These are phyloP conservation scores for Spea multiplicata DNA, from an alignment of 2,113 vertebrate genomes.

Conservation along the genomic window DNA sequence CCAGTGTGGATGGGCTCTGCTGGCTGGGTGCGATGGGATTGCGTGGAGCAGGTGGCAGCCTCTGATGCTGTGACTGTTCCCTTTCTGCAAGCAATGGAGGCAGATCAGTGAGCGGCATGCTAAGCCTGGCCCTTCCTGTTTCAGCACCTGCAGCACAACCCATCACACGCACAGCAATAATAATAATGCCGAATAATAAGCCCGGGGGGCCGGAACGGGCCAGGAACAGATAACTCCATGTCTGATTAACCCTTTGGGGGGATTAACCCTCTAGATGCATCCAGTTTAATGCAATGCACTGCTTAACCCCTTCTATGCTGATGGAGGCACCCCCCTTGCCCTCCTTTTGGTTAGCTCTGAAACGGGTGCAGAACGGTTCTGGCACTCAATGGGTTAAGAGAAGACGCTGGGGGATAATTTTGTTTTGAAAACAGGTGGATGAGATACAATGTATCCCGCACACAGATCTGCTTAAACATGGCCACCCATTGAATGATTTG, in stretches of 20 bases:
- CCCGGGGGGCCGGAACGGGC: background rate
- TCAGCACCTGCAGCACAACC: constrained; percentile 34
- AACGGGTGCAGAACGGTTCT: background rate
- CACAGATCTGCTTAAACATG: no score
- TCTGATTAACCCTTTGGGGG: background rate
- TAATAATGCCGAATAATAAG: background rate
- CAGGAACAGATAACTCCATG: no score
- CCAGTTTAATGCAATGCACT: no score
- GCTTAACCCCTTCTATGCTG: no score
- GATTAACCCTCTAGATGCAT: no score
- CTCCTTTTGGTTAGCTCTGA: no score
- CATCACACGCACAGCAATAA: background rate
- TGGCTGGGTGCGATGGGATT: no score
- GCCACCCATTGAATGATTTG: no score
- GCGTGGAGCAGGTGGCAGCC: background rate
- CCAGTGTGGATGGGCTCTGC: no score
- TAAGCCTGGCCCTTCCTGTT: constrained; percentile 43
- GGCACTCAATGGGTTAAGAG: background rate
- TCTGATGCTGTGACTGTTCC: background rate
- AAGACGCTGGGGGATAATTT: background rate
- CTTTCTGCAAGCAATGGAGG: background rate
- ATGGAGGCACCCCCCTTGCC: no score
- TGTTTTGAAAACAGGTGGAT: no score
- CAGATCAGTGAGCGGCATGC: constrained; percentile 15
- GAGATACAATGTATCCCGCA: no score